phyloP scores from a whole-genome alignment of 2,113 vertebrate species.

The Cromileptes altivelis region DNA sequence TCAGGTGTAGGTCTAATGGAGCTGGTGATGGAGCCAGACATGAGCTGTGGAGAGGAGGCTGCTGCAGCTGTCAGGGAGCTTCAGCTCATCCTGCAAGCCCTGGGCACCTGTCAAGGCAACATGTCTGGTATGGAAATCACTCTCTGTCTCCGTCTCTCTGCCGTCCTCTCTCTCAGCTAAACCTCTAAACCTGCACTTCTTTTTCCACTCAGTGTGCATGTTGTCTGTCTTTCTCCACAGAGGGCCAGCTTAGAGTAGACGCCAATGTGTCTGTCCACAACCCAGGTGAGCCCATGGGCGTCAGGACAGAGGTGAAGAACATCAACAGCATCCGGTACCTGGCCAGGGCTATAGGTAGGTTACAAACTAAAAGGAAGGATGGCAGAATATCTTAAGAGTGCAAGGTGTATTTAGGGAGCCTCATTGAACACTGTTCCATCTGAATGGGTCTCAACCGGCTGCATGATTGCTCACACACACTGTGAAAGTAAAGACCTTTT shows the following conservation, averaged over 20 bases:
- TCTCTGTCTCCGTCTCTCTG: conserved; percentile 6
- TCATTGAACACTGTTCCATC: not conserved
- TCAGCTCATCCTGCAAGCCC: conserved; percentile 94
- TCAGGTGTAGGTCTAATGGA: conserved; percentile 97
- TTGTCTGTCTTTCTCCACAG: conserved; percentile 64
- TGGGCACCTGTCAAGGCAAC: conserved; percentile 95
- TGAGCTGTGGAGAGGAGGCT: conserved; percentile 96
- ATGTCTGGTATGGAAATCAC: conserved; percentile 91
- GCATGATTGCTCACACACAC: not conserved
- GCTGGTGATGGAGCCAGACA: conserved; percentile 98
- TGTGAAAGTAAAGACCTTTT: conserved; percentile 10
- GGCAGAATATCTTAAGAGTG: not conserved
- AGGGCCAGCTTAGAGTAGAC: conserved; percentile 97
- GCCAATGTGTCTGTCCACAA: conserved; percentile 96
- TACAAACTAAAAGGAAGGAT: too few relatives aligned
- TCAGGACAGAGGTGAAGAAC: conserved; percentile 97
- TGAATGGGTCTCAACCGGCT: conserved; percentile 11
- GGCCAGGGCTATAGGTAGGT: conserved; percentile 92
- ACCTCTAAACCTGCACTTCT: conserved; percentile 13
- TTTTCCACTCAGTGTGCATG: conserved; percentile 15
- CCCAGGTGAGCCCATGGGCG: conserved; percentile 90
- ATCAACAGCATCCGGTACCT: conserved; percentile 95
- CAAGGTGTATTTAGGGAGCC: not conserved
- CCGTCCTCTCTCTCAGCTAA: not conserved
- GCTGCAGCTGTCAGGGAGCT: conserved; percentile 94